Conservation (phyloP, 2,113 vertebrate genomes). For the Labrus mixtus region DNA sequence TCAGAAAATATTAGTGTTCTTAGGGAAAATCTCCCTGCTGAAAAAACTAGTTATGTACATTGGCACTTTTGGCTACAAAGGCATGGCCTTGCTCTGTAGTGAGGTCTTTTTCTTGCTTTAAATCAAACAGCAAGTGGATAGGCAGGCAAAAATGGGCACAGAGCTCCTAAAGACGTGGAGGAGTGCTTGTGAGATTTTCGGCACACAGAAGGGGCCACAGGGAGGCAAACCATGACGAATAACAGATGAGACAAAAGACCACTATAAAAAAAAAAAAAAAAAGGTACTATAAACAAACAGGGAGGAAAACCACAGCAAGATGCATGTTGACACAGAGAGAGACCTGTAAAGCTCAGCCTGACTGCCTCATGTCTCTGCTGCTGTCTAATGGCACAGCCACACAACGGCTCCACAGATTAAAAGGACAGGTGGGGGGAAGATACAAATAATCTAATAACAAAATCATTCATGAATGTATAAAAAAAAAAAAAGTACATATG, state of each 20-base stretch:
- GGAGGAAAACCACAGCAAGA: constrained; percentile 60
- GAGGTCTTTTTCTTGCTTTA: constrained; percentile 31
- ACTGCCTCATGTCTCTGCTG: constrained; percentile 64
- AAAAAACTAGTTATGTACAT: constrained; percentile 64
- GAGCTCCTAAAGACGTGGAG: constrained; percentile 18
- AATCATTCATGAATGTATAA: constrained; percentile 72
- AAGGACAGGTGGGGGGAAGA: constrained; percentile 56
- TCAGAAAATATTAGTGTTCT: constrained; percentile 63
- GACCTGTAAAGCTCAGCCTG: constrained; percentile 47
- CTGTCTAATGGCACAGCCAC: constrained; percentile 74
- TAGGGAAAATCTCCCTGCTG: constrained; percentile 58
- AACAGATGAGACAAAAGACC: constrained; percentile 57
- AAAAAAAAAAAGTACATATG: constrained; percentile 77
- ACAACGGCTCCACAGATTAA: constrained; percentile 66
- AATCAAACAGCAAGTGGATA: constrained; percentile 22
- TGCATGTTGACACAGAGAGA: constrained; percentile 68
- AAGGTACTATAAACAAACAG: constrained; percentile 56
- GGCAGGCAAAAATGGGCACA: constrained; percentile 22
- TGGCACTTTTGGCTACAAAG: constrained; percentile 56
- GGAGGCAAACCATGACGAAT: constrained; percentile 47
- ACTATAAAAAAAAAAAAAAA: constrained; percentile 10
- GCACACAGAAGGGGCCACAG: constrained; percentile 26
- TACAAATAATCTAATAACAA: constrained; percentile 73
- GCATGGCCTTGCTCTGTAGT: constrained; percentile 34
- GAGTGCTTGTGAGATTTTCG: constrained; percentile 42